Base-by-base conservation (phyloP, 2,888 invertebrate species). In the Torymus auratus region DNA sequence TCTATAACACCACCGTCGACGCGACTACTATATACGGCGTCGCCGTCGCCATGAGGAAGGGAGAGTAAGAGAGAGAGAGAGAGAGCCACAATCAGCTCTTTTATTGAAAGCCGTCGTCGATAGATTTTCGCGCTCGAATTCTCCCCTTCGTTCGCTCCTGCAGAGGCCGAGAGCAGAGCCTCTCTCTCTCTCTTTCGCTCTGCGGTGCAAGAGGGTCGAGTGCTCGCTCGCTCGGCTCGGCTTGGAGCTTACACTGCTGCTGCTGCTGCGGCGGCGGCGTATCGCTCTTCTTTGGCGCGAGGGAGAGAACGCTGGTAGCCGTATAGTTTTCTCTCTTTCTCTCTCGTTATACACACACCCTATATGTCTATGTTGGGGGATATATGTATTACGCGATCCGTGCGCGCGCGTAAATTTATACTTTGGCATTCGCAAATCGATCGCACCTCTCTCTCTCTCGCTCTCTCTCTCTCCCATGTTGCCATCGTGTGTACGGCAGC, bases 111-210 rank as follows among this genome's bases (percentile, higher is more conserved):
- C 68, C 62, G 81, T 64, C 62, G 77, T 64, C 62, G 77, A 77
- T 81, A 73, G 72, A 72, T 81, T 81, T 83, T 83, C 56, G 68
- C 65, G 72, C 69, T 80, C 71, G 69, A 67, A 62, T 74, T 77
- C 64, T 75, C 64, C 72, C 76, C 73, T 74, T 72, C 72, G 74
- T 71, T 72, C 68, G 64, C 67, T 58, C 65, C 50, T 50, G 55
- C 23, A 17, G 56, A 58, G 60, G 64, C 56, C 61, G 11, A 13
- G 23, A 20, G 17, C n/a, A 58, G 65, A 13, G 72, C n/a, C 15
- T 52, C 14, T 41, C 12, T 10, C 53, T 72, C 23, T 58, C 23
- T 53, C 61, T 20, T 17, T 60, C 20, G 61, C 52, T 70, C 20
- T 71, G n/a, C 41, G 58, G 55, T 23, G 69, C 79, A 74, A 79